These are phyloP conservation scores for Drosophila serrata DNA, from an alignment of 1,140 invertebrate species.

Conservation along the genomic window DNA sequence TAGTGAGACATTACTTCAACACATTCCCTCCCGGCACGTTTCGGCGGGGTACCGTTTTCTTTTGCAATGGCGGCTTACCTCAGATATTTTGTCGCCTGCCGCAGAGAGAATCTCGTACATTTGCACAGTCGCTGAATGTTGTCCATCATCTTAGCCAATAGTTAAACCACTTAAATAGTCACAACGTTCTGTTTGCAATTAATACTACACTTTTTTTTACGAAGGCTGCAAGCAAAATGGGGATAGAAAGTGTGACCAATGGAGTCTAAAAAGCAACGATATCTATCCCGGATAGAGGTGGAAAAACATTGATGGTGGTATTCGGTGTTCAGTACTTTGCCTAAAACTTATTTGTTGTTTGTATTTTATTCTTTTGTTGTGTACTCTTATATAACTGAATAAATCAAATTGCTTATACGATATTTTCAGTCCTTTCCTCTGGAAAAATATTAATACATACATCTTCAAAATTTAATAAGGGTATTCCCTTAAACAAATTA, in stretches of 20 bases:
- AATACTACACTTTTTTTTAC: conserved; percentile 33
- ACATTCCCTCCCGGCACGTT: conserved; percentile 36
- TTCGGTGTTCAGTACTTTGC: no score
- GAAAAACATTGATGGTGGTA: background rate
- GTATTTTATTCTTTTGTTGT: no score
- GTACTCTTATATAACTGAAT: no score
- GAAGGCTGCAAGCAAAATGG: conserved; percentile 70
- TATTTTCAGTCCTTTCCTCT: no score
- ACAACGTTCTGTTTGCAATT: conserved; percentile 7
- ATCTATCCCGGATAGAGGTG: background rate
- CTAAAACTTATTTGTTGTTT: no score
- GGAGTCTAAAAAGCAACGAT: background rate
- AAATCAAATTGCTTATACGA: no score
- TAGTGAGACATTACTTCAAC: conserved; percentile 12
- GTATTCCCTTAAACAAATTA: no score
- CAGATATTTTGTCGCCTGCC: conserved; percentile 95
- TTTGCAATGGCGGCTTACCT: conserved; percentile 87
- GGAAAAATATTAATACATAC: no score
- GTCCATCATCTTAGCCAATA: conserved; percentile 85
- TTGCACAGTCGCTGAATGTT: conserved; percentile 96
- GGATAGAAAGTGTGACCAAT: conserved; percentile 38
- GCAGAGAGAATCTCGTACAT: conserved; percentile 95
- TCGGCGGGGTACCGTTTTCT: conserved; percentile 36
- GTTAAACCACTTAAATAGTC: conserved; percentile 16
- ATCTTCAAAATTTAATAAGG: no score